Evolutionary conservation across 2,888 invertebrate genomes (phyloP).

Genomic region (Drosophila quasianomalipes): DNA sequence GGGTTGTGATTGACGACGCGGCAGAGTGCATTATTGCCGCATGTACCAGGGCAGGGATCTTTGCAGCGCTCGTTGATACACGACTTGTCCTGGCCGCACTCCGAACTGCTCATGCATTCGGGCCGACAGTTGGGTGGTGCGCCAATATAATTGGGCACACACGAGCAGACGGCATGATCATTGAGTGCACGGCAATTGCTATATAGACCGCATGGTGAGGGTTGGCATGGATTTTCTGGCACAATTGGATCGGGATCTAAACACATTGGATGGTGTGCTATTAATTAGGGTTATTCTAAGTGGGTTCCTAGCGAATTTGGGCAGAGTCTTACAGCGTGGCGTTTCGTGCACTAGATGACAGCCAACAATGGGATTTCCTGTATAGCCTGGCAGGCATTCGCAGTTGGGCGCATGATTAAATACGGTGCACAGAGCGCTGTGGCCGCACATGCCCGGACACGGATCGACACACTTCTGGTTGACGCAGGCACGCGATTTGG

Average conservation of each 20-base stretch:
- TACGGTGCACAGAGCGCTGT: conserved; percentile 91
- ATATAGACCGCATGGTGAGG: conserved; percentile 92
- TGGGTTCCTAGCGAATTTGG: conserved; percentile 11
- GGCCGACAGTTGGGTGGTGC: conserved; percentile 92
- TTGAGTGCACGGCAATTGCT: conserved; percentile 91
- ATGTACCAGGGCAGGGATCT: conserved; percentile 93
- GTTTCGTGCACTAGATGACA: conserved; percentile 83
- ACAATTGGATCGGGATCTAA: conserved; percentile 81
- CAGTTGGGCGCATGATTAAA: conserved; percentile 90
- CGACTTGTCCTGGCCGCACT: conserved; percentile 92
- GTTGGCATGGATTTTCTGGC: conserved; percentile 87
- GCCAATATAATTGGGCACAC: conserved; percentile 91
- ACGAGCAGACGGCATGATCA: conserved; percentile 92
- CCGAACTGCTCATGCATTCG: conserved; percentile 93
- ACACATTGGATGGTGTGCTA: conserved; percentile 37
- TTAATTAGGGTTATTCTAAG: conserved; percentile 52
- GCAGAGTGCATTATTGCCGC: conserved; percentile 93
- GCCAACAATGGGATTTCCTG: conserved; percentile 87
- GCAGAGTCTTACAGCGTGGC: conserved; percentile 82
- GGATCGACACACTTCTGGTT: conserved; percentile 93
- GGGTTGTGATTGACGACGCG: conserved; percentile 94
- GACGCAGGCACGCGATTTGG: conserved; percentile 88
- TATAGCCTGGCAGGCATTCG: conserved; percentile 87
- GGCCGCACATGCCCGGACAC: conserved; percentile 93
- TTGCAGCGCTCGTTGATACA: conserved; percentile 92